Percentiles rank a stretch among this genome's conserved stretches.
Conservation (phyloP, 1,140 invertebrate species). For the Procambarus clarkii region DNA sequence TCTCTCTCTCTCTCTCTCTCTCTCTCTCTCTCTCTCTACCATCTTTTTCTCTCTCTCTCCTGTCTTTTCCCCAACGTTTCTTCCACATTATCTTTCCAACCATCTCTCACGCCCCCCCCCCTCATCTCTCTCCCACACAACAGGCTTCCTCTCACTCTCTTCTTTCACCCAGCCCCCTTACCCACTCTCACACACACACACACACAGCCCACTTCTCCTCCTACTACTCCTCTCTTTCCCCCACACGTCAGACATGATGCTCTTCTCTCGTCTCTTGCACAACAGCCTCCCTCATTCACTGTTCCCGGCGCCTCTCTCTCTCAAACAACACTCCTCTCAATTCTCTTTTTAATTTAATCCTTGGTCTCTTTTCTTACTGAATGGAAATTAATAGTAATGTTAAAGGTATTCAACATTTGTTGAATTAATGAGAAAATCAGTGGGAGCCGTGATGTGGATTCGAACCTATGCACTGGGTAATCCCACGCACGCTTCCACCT, state of each 20-base stretch:
- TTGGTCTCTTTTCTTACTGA: no score
- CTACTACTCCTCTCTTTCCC: neutral
- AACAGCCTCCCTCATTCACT: neutral
- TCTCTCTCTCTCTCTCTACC: conserved; percentile 11
- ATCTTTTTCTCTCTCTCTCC: no score
- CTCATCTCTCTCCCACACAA: neutral
- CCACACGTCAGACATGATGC: neutral
- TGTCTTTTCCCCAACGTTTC: neutral
- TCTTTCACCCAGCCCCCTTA: neutral
- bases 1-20: neutral
- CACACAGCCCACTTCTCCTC: neutral
- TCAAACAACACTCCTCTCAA: neutral
- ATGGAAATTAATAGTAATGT: no score
- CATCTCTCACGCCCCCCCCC: neutral
- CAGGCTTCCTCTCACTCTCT: neutral
- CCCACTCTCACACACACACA: no score
- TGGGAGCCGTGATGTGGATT: no score
- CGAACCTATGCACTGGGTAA: no score
- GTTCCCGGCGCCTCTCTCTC: neutral
- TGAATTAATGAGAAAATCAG: no score
- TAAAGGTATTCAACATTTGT: no score
- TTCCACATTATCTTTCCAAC: neutral
- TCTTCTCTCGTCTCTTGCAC: neutral
- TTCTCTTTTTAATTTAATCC: no score
- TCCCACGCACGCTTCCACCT: no score